Evolutionary conservation across 2,113 vertebrate species (phyloP).

Genomic region (Ranitomeya imitator): DNA sequence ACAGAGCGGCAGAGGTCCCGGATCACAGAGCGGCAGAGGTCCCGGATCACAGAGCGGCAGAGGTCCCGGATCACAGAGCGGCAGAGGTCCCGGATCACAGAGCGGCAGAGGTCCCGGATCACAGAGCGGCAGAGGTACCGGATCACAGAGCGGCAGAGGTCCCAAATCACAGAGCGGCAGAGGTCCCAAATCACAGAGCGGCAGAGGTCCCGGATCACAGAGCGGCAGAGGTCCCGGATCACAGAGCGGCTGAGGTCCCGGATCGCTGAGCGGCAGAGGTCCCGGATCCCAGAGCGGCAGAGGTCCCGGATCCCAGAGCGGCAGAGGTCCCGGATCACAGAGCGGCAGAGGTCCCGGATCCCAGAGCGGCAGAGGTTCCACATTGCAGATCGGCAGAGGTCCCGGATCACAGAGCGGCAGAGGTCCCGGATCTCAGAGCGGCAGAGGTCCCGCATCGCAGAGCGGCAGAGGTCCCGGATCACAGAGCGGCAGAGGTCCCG

Average conservation of each 20-base stretch:
- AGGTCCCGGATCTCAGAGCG: too few relatives aligned
- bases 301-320: too few relatives aligned
- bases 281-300: not conserved
- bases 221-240: not conserved
- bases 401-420: not conserved
- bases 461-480: not conserved
- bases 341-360: not conserved
- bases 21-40: not conserved
- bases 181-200: too few relatives aligned
- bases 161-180: not conserved
- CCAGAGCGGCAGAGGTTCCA: not conserved
- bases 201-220: not conserved
- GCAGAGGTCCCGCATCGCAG: not conserved
- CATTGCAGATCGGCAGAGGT: too few relatives aligned
- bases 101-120: not conserved
- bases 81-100: not conserved
- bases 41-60: not conserved
- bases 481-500: not conserved
- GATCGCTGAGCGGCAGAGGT: not conserved
- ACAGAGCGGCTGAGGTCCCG: too few relatives aligned
- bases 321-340: not conserved
- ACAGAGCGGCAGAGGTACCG: not conserved
- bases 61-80: too few relatives aligned
- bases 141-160: not conserved
- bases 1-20: not conserved